Percentiles rank a stretch among this genome's conserved stretches.
phyloP scores from a whole-genome alignment of 1,140 invertebrate genomes.

The Lepeophtheirus salmonis region DNA sequence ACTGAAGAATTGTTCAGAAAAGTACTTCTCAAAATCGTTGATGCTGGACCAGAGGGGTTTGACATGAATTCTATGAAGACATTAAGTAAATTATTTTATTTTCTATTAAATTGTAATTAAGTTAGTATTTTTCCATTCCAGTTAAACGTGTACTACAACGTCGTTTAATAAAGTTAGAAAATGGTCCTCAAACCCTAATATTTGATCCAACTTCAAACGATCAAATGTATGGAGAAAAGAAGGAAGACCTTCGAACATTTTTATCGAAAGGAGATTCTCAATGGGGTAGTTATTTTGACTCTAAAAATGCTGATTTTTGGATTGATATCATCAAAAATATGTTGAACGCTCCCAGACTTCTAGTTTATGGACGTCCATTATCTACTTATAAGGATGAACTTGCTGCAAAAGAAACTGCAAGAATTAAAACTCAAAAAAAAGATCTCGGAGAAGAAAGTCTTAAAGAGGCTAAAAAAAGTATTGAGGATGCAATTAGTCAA shows the following conservation, averaged over 20 bases:
- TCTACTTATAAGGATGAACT: not conserved
- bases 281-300: not conserved
- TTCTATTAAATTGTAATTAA: not conserved
- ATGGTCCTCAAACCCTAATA: constrained; percentile 12
- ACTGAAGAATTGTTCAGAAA: not conserved
- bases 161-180: constrained; percentile 1
- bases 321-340: not conserved
- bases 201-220: not conserved
- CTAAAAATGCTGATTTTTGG: not conserved
- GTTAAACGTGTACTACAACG: not conserved
- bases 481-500: not conserved
- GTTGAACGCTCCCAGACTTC: not conserved
- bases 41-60: constrained; percentile 8
- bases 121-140: not conserved
- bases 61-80: constrained; percentile 5
- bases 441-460: constrained; percentile 3
- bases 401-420: not conserved
- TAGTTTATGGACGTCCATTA: not conserved
- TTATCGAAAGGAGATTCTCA: not conserved
- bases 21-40: constrained; percentile 4
- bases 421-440: constrained; percentile 2
- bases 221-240: not conserved
- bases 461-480: not conserved
- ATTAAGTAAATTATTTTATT: not conserved
- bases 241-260: not conserved